Evolutionary conservation across 1,140 invertebrate species (phyloP).

Genomic region (Orchestia grillus): DNA sequence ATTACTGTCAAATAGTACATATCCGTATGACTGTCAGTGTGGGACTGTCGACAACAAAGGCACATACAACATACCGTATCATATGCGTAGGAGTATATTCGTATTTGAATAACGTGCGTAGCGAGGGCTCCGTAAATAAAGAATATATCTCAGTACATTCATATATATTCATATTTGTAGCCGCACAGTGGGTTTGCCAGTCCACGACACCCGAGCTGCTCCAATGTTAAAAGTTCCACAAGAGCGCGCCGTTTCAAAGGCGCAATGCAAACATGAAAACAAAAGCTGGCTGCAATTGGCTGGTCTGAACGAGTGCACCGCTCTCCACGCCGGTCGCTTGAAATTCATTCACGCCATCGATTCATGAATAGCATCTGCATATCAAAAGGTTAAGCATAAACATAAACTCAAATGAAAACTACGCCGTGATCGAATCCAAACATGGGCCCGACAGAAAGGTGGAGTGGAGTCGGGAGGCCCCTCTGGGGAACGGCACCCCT

Average conservation of each 20-base stretch:
- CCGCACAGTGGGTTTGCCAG: neutral
- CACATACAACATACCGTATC: too few species aligned
- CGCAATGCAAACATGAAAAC: neutral
- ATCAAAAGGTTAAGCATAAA: slow-evolving; percentile 56
- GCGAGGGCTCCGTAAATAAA: neutral
- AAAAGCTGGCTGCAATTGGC: neutral
- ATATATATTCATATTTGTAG: neutral
- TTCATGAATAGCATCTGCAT: slow-evolving; percentile 56
- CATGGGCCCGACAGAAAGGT: neutral
- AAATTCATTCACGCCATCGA: slow-evolving; percentile 51
- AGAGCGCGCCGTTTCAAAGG: neutral
- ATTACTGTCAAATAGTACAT: too few species aligned
- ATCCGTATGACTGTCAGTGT: too few species aligned
- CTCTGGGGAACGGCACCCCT: neutral
- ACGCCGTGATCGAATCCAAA: slow-evolving; percentile 38
- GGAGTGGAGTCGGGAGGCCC: neutral
- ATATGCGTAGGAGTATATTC: too few species aligned
- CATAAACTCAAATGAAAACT: slow-evolving; percentile 55
- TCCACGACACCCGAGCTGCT: neutral
- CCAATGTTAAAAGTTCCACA: neutral
- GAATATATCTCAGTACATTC: neutral
- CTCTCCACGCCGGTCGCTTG: slow-evolving; percentile 11
- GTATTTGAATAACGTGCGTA: too few species aligned
- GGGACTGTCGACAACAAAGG: too few species aligned
- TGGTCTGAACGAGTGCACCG: neutral